A percentile compares a stretch with the other conserved stretches of the same genome.
phyloP scores from a whole-genome alignment of 2,888 invertebrate genomes.

The Mayetiola destructor region DNA sequence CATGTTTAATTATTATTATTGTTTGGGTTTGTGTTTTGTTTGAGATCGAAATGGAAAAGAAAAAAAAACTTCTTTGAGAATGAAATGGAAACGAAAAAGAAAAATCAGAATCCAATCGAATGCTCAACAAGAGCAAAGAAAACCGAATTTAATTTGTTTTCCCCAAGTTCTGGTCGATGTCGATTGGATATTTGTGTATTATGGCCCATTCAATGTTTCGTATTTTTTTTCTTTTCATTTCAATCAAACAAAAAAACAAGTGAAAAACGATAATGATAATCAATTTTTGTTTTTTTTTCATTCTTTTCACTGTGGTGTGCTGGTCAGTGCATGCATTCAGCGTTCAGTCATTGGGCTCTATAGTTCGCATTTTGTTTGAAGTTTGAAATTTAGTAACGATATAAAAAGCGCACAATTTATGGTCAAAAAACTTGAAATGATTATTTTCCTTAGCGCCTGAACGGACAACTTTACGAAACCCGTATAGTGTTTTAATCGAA shows the following conservation, averaged over 20 bases:
- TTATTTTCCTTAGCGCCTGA: background rate
- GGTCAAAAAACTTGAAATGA: background rate
- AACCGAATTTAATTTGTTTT: constrained; percentile 8
- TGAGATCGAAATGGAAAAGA: background rate
- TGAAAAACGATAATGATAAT: constrained; percentile 5
- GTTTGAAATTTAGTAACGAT: too few relatives aligned
- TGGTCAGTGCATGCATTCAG: too few relatives aligned
- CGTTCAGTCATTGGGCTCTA: constrained; percentile 4
- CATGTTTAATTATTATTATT: constrained; percentile 11
- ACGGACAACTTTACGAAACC: background rate
- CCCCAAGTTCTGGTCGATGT: background rate
- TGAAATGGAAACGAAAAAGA: background rate
- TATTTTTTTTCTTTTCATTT: background rate
- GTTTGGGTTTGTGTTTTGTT: background rate
- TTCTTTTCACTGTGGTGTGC: background rate
- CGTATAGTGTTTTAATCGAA: too few relatives aligned
- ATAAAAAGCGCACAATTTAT: constrained; percentile 8
- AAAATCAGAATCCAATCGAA: constrained; percentile 2
- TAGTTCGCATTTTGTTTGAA: too few relatives aligned
- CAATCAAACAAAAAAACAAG: constrained; percentile 3
- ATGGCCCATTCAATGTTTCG: background rate
- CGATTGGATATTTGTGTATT: background rate
- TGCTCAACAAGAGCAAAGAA: constrained; percentile 5
- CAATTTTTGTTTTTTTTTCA: background rate
- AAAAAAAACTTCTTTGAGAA: background rate